Evolutionary conservation across 2,113 vertebrate genomes (phyloP).

Genomic region (Malaclemys terrapin): DNA sequence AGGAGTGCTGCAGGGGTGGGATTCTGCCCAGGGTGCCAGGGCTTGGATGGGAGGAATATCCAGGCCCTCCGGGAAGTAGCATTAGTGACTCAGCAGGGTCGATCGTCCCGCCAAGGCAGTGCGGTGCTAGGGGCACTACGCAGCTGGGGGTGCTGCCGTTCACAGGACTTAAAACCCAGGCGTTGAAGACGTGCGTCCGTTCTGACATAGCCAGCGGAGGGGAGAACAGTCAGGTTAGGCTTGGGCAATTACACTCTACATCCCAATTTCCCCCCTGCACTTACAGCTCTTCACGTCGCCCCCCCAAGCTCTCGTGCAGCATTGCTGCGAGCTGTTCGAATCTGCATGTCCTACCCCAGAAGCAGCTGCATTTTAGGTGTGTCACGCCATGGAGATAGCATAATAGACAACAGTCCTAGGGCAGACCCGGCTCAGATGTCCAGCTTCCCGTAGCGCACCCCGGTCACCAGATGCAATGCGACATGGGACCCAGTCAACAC

Average conservation of each 20-base stretch:
- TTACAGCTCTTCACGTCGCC: background rate
- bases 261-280: fast-evolving
- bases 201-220: fast-evolving
- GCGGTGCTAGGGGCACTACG: fast-evolving
- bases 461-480: background rate
- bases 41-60: background rate
- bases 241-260: background rate
- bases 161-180: background rate
- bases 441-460: too few species aligned
- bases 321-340: background rate
- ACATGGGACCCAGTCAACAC: background rate
- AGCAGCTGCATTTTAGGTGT: background rate
- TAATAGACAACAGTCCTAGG: background rate
- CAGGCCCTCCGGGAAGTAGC: background rate
- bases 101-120: background rate
- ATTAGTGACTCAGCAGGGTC: background rate
- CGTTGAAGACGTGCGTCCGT: fast-evolving
- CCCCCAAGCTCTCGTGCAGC: background rate
- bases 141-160: fast-evolving
- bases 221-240: background rate
- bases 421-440: too few species aligned
- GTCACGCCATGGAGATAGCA: background rate
- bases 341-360: background rate
- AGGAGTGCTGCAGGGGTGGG: background rate
- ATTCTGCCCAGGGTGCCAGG: background rate